Percentiles rank a stretch among this genome's conserved stretches.
phyloP scores from a whole-genome alignment of 2,888 invertebrate species.

The Leucophenga maculata region DNA sequence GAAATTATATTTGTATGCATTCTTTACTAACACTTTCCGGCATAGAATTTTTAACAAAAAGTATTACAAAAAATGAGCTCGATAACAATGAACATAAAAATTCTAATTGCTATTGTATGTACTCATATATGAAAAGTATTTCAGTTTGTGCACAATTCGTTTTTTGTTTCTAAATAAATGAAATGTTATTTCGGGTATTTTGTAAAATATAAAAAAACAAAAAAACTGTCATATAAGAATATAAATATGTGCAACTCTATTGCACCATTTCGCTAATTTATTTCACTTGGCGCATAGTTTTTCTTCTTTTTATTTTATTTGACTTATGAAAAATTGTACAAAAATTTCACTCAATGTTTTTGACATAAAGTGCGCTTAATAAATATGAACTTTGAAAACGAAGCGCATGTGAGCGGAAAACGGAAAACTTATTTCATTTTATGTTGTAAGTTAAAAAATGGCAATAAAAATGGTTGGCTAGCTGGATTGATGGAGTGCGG shows the following conservation, averaged over 20 bases:
- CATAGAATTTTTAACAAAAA: conserved; percentile 14
- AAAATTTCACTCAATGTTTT: conserved; percentile 56
- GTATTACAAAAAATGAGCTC: neutral
- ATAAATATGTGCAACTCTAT: conserved; percentile 60
- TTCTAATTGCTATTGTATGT: neutral
- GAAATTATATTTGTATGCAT: conserved; percentile 59
- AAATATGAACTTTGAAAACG: conserved; percentile 54
- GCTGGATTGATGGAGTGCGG: neutral
- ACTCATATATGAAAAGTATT: too few relatives aligned
- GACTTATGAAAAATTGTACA: conserved; percentile 29
- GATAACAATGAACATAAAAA: neutral
- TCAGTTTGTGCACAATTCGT: conserved; percentile 22
- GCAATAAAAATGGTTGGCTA: too few relatives aligned
- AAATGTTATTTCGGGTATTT: conserved; percentile 47
- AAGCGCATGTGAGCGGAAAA: conserved; percentile 39
- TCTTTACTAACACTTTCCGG: conserved; percentile 52
- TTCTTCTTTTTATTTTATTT: conserved; percentile 40
- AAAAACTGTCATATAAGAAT: conserved; percentile 36
- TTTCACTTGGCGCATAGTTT: conserved; percentile 63
- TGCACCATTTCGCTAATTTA: conserved; percentile 63
- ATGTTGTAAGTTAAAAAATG: too few relatives aligned
- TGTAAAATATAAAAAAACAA: conserved; percentile 16
- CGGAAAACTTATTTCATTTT: too few relatives aligned
- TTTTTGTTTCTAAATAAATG: conserved; percentile 63
- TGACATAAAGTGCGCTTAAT: conserved; percentile 64